Evolutionary conservation across 2,113 vertebrate genomes (phyloP).

Genomic region (human (Homo sapiens)): DNA sequence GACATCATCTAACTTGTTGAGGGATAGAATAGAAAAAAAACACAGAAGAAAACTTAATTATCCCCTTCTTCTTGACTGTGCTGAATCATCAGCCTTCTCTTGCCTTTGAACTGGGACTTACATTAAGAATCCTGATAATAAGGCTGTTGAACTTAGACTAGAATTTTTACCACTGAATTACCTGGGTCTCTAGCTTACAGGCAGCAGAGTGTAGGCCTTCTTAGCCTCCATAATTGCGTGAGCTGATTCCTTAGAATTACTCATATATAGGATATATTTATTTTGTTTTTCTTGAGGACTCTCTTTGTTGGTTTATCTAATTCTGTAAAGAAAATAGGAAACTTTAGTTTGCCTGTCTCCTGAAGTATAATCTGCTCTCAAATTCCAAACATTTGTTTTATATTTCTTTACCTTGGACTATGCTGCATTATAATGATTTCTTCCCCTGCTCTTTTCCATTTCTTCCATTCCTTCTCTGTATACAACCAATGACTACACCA

Average conservation of each 20-base stretch:
- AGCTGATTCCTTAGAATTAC: background rate
- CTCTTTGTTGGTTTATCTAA: background rate
- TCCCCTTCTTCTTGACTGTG: background rate
- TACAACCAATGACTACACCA: fast-evolving
- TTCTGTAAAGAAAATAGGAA: background rate
- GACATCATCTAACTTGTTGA: background rate
- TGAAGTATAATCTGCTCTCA: background rate
- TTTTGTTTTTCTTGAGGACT: background rate
- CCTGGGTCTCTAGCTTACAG: background rate
- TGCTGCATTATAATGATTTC: background rate
- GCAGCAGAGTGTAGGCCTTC: background rate
- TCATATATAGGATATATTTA: background rate
- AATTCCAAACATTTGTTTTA: background rate
- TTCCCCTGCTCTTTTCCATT: background rate
- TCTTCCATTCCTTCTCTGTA: too few relatives aligned
- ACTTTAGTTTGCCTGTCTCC: background rate
- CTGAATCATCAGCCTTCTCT: background rate
- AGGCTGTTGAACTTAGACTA: background rate
- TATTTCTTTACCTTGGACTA: background rate
- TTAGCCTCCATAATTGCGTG: background rate
- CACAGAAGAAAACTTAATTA: background rate
- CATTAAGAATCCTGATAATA: background rate
- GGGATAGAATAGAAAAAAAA: background rate
- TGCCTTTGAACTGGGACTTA: background rate
- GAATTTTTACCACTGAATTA: background rate